Base-by-base conservation (phyloP, 2,797 vertebrate genomes). In the Pelodytes ibericus region DNA sequence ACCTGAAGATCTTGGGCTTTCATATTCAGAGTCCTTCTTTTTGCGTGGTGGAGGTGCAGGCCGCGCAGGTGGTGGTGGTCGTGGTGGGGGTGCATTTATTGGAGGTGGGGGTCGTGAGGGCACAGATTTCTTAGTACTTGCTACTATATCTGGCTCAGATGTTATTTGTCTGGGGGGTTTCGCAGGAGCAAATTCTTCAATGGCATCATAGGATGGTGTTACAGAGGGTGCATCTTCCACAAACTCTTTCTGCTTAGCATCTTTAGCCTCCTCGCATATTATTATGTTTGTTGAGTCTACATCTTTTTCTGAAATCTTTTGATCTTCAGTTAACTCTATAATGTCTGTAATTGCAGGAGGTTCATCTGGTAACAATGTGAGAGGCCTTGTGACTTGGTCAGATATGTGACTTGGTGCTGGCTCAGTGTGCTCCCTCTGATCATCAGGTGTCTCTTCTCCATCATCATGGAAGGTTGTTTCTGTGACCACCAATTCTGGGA, bases 71-170 rank as follows among this genome's bases (percentile, higher is more conserved):
- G 96, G 98, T 0, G 97, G 97, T 0, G 98, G 96, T 74, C 98
- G 91, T 0, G 95, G 96, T 31, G 97, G 96, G n/a, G 96, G 96
- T 33, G 89, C 87, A 0, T 94, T 93, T 0, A 87, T 60, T 0
- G 98, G 98, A 82, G 93, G 96, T 0, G 95, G 97, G 2, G 97
- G 97, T 5, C 97, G 93, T 16, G 92, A 88, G 0, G 98, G 98
- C 11, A 93, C 93, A 56, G 93, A 90, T 80, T 96, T 99, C 91
- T 99, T 99, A 8, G 96, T 99, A 90, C 97, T 99, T 7, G 97
- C 97, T 77, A 99, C 97, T 69, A 99, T 98, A 84, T 99, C 97
- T 6, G 98, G 97, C 83, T 99, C 97, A 16, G 91, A 88, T 39
- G 90, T 91, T 67, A 97, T 92, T 39, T 97, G 96, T 36, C 95